Conservation (phyloP, 2,113 vertebrate genomes). For the Sminthopsis crassicaudata region DNA sequence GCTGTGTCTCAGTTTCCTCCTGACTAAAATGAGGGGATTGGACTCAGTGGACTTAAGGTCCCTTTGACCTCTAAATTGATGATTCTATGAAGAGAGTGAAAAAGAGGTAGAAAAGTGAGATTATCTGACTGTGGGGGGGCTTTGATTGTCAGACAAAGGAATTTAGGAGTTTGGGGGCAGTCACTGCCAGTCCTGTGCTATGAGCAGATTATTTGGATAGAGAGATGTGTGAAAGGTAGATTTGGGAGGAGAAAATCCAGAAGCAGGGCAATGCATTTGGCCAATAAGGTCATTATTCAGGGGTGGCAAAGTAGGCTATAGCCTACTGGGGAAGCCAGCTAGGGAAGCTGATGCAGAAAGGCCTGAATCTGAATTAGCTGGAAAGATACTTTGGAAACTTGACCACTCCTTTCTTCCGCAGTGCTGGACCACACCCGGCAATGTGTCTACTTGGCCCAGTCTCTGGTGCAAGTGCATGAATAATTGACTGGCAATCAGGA, state of each 20-base stretch:
- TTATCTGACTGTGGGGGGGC: not conserved
- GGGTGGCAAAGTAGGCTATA: not conserved
- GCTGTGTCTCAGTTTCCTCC: not conserved
- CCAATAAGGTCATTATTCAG: not conserved
- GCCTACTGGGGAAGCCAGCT: not conserved
- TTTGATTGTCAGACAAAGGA: not conserved
- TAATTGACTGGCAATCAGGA: not conserved
- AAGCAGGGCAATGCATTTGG: not conserved
- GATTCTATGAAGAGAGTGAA: not conserved
- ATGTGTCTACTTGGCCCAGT: not conserved
- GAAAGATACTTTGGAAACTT: not conserved
- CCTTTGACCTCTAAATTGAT: not conserved
- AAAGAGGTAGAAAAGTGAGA: not conserved
- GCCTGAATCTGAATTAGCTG: not conserved
- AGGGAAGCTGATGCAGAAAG: not conserved
- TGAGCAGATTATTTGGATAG: not conserved
- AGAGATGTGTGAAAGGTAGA: not conserved
- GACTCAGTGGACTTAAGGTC: not conserved
- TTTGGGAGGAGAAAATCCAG: not conserved
- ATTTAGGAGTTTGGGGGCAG: not conserved
- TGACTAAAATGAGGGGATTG: not conserved
- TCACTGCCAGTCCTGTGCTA: not conserved
- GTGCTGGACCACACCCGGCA: not conserved
- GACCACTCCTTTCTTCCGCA: not conserved
- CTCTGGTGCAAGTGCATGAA: not conserved